Evolutionary conservation across 2,797 vertebrate species (phyloP), one percentile per base, ranked within the genome.

Genomic region (Ataeniobius toweri): DNA sequence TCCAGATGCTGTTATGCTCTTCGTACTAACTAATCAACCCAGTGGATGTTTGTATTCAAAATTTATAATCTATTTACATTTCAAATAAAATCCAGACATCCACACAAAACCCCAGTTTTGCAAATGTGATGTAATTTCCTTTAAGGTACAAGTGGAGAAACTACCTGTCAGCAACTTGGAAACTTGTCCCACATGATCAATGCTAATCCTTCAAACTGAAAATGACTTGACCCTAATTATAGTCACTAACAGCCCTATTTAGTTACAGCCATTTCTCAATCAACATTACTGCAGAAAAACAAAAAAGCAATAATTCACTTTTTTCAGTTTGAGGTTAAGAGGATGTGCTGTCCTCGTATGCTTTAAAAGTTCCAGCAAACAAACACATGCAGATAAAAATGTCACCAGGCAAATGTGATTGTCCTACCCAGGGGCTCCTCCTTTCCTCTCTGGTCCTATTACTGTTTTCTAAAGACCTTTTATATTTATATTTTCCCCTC

Each of bases 311-410:
- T 48, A 39, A 48, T 7, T 48, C 36, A 26, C 1, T 69, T 58
- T 44, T 39, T 56, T 63, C 79, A 50, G 79, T 75, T 78, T 70
- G 77, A 80, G 69, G 79, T 59, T 68, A 14, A 50, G 75, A 72
- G 69, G 76, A 86, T 76, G 68, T 63, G 44, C 70, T 80, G 79
- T 78, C 46, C 41, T 84, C 39, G 71, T 83, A 56, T 80, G 39
- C 73, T 83, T 91, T 86, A 88, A 86, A 88, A 85, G 86, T 85
- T 67, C 28, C 13, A 50, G 89, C 82, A 88, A 91, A 91, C 75
- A 88, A 91, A 88, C 85, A 90, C 79, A 81, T 1, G 8, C 44
- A 55, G 86, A 92, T 92, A 91, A 92, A 94, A 91, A 88, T 81
- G 83, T 82, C 73, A 48, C 81, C 76, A 80, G 80, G 81, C 82